A percentile compares a stretch with the other conserved stretches of the same genome.
phyloP scores from a whole-genome alignment of 2,888 invertebrate genomes.

The Noctua comes region DNA sequence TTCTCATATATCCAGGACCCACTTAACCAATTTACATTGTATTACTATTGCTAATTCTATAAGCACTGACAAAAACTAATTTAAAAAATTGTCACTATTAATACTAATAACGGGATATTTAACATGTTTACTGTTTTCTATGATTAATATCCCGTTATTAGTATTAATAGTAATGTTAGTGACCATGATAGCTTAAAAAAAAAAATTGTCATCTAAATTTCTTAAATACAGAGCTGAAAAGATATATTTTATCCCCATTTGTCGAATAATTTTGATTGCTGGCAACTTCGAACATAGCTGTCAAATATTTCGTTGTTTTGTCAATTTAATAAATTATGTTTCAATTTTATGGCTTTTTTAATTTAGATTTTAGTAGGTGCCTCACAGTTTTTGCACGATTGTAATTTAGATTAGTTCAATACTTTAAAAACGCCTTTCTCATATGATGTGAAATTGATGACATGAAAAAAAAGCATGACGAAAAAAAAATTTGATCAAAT shows the following conservation, averaged over 20 bases:
- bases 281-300: conserved; percentile 3
- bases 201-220: neutral
- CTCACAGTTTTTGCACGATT: neutral
- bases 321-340: neutral
- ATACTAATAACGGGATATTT: too few relatives aligned
- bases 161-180: too few relatives aligned
- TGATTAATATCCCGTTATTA: too few relatives aligned
- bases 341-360: neutral
- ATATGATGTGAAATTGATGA: neutral
- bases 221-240: neutral
- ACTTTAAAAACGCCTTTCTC: neutral
- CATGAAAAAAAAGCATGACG: neutral
- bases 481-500: neutral
- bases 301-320: neutral
- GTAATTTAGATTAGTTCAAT: neutral
- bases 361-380: neutral
- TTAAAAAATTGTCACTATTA: neutral
- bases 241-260: neutral
- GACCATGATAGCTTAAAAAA: too few relatives aligned
- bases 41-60: neutral
- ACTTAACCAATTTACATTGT: neutral
- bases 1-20: neutral
- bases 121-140: too few relatives aligned
- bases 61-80: neutral
- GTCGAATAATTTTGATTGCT: neutral